Conservation (phyloP, 1,140 invertebrate genomes). For the Battus philenor region DNA sequence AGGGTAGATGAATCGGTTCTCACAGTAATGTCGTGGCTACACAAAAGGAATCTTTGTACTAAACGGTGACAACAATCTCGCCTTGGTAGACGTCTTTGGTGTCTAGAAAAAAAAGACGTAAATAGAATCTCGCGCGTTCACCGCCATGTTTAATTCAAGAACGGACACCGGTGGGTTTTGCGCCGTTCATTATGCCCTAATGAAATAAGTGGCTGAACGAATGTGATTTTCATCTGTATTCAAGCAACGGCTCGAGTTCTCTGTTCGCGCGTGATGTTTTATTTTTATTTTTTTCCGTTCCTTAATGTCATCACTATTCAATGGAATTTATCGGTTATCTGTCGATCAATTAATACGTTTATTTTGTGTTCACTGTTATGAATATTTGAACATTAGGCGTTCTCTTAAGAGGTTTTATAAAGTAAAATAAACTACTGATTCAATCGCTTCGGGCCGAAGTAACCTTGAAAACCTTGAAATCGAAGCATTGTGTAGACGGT, state of each 20-base stretch:
- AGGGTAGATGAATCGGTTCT: constrained; percentile 46
- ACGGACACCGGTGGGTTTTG: constrained; percentile 17
- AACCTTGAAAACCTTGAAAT: too few relatives aligned
- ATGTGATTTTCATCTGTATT: constrained; percentile 28
- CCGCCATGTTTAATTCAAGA: constrained; percentile 8
- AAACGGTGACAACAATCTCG: constrained; percentile 54
- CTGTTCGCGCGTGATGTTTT: constrained; percentile 8
- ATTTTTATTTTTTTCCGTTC: too few relatives aligned
- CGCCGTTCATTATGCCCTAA: constrained; percentile 36
- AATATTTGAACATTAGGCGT: too few relatives aligned
- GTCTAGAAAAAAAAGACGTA: constrained; percentile 15
- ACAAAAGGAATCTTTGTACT: constrained; percentile 32
- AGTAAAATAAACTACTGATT: too few relatives aligned
- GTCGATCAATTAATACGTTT: too few relatives aligned
- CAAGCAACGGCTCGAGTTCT: constrained; percentile 11
- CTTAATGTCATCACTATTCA: too few relatives aligned
- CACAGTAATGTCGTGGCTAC: constrained; percentile 35
- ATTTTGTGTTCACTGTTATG: too few relatives aligned
- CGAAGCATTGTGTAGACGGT: too few relatives aligned
- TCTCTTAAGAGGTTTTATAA: too few relatives aligned
- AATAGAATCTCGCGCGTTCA: neutral
- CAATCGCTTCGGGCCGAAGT: too few relatives aligned
- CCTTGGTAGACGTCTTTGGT: constrained; percentile 36
- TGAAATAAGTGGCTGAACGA: constrained; percentile 54
- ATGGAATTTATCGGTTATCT: too few relatives aligned